These are phyloP conservation scores for Drosophila atroscutellata DNA, from an alignment of 2,888 invertebrate genomes.

Conservation along the genomic window DNA sequence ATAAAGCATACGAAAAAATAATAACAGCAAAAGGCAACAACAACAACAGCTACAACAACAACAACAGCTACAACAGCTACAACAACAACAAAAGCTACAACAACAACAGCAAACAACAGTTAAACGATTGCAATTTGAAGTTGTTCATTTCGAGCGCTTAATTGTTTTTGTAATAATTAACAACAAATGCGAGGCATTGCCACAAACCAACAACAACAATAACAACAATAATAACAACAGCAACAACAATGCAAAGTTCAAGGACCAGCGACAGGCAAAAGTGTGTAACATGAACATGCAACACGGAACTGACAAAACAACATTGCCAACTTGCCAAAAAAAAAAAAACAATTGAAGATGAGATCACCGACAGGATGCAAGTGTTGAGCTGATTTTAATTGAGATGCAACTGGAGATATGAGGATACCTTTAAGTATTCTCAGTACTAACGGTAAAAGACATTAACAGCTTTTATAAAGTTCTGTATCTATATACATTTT, in stretches of 20 bases:
- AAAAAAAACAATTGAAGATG: constrained; percentile 6
- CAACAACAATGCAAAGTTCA: constrained; percentile 54
- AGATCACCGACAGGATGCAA: background rate
- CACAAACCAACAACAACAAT: constrained; percentile 29
- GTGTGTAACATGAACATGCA: constrained; percentile 45
- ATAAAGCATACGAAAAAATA: constrained; percentile 68
- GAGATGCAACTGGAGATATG: background rate
- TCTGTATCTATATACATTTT: background rate
- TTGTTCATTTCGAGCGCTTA: constrained; percentile 71
- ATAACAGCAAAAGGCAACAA: constrained; percentile 32
- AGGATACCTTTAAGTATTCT: background rate
- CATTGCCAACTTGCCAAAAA: constrained; percentile 41
- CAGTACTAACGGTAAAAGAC: background rate
- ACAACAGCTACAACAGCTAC: constrained; percentile 26
- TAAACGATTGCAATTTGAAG: constrained; percentile 76
- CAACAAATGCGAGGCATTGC: constrained; percentile 55
- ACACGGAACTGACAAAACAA: constrained; percentile 43
- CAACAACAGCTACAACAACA: constrained; percentile 23
- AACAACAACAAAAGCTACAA: constrained; percentile 41
- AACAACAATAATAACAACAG: constrained; percentile 18
- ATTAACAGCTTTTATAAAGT: background rate
- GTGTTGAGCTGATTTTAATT: background rate
- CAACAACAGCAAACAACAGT: constrained; percentile 51
- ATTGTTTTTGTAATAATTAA: constrained; percentile 78
- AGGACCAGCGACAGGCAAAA: constrained; percentile 48